Conservation (phyloP, 2,113 vertebrate species). For the Climacteris rufus region DNA sequence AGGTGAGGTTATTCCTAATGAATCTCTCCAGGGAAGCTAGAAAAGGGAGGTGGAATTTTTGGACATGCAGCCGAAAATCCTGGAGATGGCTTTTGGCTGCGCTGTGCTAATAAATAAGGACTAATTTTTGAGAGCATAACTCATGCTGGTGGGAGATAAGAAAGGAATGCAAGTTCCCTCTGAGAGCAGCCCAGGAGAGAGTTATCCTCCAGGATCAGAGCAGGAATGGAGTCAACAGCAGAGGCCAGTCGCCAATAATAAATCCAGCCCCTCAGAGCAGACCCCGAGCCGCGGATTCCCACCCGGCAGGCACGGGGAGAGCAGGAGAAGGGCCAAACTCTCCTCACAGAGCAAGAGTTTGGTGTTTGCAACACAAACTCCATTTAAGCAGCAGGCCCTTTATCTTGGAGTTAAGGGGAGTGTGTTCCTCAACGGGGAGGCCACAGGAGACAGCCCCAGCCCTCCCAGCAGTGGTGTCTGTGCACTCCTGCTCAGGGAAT, state of each 20-base stretch:
- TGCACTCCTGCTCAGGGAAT: background rate
- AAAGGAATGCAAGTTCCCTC: conserved; percentile 70
- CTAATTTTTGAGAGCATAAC: conserved; percentile 65
- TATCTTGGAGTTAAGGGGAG: background rate
- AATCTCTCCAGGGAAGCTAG: conserved; percentile 37
- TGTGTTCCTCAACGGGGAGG: background rate
- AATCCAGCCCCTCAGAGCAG: background rate
- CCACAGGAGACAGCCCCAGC: background rate
- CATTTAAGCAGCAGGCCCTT: background rate
- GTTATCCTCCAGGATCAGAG: conserved; percentile 70
- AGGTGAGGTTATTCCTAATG: conserved; percentile 49
- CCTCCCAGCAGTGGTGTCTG: background rate
- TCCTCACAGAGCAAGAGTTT: background rate
- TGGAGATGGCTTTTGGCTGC: conserved; percentile 70
- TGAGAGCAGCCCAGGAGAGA: conserved; percentile 61
- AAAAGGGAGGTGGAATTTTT: conserved; percentile 66
- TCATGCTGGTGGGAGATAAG: conserved; percentile 76
- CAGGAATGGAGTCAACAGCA: conserved; percentile 62
- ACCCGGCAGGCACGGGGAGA: background rate
- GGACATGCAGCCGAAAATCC: conserved; percentile 51
- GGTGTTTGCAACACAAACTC: background rate
- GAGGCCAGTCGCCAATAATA: conserved; percentile 53
- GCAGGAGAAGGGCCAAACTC: background rate
- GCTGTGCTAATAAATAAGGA: conserved; percentile 60
- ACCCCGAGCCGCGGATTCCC: background rate